These are phyloP conservation scores for Acleris literana DNA, from an alignment of 2,888 invertebrate genomes.

Conservation along the genomic window DNA sequence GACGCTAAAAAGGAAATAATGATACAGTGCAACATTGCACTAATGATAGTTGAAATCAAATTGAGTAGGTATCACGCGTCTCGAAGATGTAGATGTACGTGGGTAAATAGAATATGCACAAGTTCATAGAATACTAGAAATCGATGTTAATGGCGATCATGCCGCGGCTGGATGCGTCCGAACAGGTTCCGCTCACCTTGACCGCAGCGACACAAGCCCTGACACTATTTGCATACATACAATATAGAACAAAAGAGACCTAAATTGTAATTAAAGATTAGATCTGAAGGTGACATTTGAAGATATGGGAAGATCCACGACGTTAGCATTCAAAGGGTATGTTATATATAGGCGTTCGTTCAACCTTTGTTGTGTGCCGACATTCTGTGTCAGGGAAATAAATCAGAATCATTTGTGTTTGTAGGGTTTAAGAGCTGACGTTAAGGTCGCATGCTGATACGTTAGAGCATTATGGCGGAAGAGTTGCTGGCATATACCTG, in stretches of 20 bases:
- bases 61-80: too few relatives aligned
- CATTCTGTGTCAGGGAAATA: conserved; percentile 22
- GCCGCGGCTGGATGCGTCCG: conserved; percentile 29
- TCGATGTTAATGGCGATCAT: conserved; percentile 26
- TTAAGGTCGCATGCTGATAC: conserved; percentile 11
- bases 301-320: conserved; percentile 27
- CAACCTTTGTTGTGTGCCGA: conserved; percentile 22
- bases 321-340: conserved; percentile 28
- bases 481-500: too few relatives aligned
- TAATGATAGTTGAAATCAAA: too few relatives aligned
- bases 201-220: conserved; percentile 68
- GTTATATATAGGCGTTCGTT: conserved; percentile 7
- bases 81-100: too few relatives aligned
- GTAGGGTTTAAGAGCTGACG: conserved; percentile 1
- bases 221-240: conserved; percentile 65
- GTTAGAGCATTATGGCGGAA: too few relatives aligned
- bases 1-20: neutral
- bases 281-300: conserved; percentile 29
- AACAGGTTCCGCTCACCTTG: conserved; percentile 64
- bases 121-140: conserved; percentile 23
- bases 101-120: conserved; percentile 1
- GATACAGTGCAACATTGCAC: neutral
- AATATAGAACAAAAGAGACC: conserved; percentile 34
- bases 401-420: conserved; percentile 16
- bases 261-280: conserved; percentile 23